Percentiles rank a stretch among this genome's conserved stretches.
Conservation (phyloP, 1,140 invertebrate species). For the Cherax destructor region DNA sequence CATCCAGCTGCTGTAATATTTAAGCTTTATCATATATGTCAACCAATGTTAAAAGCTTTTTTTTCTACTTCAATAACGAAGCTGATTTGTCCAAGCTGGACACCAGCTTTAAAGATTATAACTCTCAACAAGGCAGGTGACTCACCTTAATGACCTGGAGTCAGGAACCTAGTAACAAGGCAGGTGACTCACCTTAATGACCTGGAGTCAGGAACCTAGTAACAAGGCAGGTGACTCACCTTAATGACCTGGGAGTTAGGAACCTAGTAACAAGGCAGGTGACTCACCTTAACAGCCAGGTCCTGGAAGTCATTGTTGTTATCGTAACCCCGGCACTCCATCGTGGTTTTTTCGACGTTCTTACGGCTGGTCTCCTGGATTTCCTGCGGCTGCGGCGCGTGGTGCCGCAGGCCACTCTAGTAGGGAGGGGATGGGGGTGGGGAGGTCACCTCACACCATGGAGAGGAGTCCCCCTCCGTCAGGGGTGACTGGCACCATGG, state of each 20-base stretch:
- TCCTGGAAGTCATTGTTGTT: conserved; percentile 33
- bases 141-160: conserved; percentile 30
- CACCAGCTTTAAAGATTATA: not conserved
- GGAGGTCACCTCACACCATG: not conserved
- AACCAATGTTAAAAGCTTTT: no score
- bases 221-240: conserved; percentile 12
- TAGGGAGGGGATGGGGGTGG: no score
- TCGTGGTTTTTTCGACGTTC: not conserved
- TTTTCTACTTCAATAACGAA: no score
- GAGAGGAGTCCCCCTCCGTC: not conserved
- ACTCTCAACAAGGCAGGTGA: not conserved
- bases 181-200: conserved; percentile 23
- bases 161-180: not conserved
- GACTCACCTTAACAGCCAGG: conserved; percentile 45
- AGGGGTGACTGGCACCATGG: not conserved
- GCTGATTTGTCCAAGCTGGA: no score
- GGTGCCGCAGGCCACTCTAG: not conserved
- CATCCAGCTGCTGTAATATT: no score
- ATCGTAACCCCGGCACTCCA: conserved; percentile 26
- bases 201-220: not conserved
- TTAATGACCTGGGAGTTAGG: conserved; percentile 4
- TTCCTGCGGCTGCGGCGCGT: not conserved
- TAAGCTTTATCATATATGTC: no score
- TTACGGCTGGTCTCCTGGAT: not conserved
- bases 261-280: not conserved